A percentile compares a stretch with the other conserved stretches of the same genome.
These are phyloP conservation scores for Grapholita molesta DNA, from an alignment of 1,140 invertebrate species.

Conservation along the genomic window DNA sequence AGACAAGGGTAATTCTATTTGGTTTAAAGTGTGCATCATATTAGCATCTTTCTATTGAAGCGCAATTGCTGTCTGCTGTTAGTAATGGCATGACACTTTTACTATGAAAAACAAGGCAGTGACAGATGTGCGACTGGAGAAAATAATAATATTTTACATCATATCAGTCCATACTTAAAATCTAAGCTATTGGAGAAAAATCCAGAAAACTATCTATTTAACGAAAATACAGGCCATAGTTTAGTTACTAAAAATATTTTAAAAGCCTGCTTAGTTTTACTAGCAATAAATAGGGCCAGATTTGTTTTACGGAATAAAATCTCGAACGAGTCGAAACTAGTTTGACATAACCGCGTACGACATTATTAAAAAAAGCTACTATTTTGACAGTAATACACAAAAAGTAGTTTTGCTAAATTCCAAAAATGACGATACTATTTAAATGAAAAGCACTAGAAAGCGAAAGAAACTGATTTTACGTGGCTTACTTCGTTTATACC, in stretches of 20 bases:
- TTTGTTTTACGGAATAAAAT: not conserved
- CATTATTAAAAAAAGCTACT: not conserved
- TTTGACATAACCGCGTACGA: not conserved
- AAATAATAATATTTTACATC: constrained; percentile 44
- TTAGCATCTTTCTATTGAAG: no score
- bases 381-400: no score
- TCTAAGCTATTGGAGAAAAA: constrained; percentile 32
- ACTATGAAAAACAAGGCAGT: constrained; percentile 37
- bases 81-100: no score
- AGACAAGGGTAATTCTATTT: no score
- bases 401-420: no score
- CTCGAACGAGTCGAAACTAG: not conserved
- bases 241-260: not conserved
- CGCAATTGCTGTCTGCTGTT: no score
- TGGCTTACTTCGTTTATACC: no score
- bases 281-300: not conserved
- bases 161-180: constrained; percentile 68
- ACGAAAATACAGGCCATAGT: not conserved
- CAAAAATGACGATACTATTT: no score
- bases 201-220: not conserved
- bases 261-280: no score
- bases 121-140: constrained; percentile 33
- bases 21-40: no score
- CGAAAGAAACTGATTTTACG: no score
- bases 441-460: no score